phyloP scores from a whole-genome alignment of 2,113 vertebrate genomes.

The Anarhynchus alexandrinus region DNA sequence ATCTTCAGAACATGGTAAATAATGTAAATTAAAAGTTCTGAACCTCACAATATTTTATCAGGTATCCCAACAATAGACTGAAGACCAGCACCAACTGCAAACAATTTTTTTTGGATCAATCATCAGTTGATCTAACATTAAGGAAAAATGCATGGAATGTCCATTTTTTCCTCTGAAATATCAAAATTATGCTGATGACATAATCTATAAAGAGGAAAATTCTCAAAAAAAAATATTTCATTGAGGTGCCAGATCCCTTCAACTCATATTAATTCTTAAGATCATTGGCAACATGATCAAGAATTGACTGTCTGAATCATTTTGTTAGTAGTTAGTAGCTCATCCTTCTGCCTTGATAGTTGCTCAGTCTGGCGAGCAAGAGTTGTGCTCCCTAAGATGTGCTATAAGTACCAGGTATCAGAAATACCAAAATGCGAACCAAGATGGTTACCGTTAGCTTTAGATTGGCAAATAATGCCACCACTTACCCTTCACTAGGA shows the following conservation, averaged over 20 bases:
- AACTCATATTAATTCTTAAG: background rate
- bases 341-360: background rate
- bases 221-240: background rate
- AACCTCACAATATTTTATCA: background rate
- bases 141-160: background rate
- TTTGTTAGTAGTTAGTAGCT: background rate
- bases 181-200: background rate
- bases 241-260: background rate
- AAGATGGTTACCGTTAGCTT: background rate
- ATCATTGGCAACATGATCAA: background rate
- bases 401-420: background rate
- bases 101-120: background rate
- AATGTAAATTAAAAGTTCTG: background rate
- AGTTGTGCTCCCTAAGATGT: background rate
- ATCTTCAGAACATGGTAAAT: background rate
- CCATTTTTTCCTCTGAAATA: background rate
- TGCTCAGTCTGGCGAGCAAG: background rate
- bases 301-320: background rate
- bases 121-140: background rate
- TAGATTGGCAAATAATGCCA: background rate
- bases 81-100: background rate
- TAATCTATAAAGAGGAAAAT: background rate
- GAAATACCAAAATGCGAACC: background rate
- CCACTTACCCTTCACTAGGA: background rate
- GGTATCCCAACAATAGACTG: background rate